Evolutionary conservation across 2,888 invertebrate genomes (phyloP).

Genomic region (Morpho achilles): DNA sequence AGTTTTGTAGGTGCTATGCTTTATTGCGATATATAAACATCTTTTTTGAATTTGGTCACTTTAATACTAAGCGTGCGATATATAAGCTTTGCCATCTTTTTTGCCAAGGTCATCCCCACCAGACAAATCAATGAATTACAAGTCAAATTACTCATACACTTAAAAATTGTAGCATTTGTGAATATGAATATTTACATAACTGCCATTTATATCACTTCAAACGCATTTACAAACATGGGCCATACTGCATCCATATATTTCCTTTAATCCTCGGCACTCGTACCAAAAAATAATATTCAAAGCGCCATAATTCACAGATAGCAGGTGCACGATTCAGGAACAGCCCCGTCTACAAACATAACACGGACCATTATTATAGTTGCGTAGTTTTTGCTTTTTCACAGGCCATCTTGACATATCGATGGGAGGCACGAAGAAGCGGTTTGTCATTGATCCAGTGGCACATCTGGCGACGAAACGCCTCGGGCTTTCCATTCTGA

Average conservation of each 20-base stretch:
- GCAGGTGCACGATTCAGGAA: conserved; percentile 61
- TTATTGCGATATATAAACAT: too few relatives aligned
- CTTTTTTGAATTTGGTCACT: too few relatives aligned
- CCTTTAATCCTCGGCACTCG: conserved; percentile 15
- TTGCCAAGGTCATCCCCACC: too few relatives aligned
- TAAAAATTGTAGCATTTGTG: too few relatives aligned
- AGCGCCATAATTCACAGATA: conserved; percentile 29
- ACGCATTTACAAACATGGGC: conserved; percentile 7
- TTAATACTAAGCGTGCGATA: too few relatives aligned
- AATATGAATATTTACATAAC: not conserved
- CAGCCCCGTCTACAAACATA: conserved; percentile 60
- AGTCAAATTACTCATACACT: too few relatives aligned
- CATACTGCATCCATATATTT: conserved; percentile 5
- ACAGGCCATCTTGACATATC: conserved; percentile 58
- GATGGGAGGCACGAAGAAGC: conserved; percentile 70
- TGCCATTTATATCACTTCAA: not conserved
- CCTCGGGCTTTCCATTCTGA: conserved; percentile 75
- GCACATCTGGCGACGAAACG: conserved; percentile 77
- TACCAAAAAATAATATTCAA: conserved; percentile 23
- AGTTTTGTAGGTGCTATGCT: too few relatives aligned
- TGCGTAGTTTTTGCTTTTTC: conserved; percentile 34
- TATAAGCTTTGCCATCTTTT: too few relatives aligned
- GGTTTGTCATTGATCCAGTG: conserved; percentile 78
- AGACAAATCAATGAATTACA: too few relatives aligned
- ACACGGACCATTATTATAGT: conserved; percentile 56